Evolutionary conservation across 1,140 invertebrate species (phyloP), one percentile per base, ranked within the genome.

Genomic region (Limonius californicus): DNA sequence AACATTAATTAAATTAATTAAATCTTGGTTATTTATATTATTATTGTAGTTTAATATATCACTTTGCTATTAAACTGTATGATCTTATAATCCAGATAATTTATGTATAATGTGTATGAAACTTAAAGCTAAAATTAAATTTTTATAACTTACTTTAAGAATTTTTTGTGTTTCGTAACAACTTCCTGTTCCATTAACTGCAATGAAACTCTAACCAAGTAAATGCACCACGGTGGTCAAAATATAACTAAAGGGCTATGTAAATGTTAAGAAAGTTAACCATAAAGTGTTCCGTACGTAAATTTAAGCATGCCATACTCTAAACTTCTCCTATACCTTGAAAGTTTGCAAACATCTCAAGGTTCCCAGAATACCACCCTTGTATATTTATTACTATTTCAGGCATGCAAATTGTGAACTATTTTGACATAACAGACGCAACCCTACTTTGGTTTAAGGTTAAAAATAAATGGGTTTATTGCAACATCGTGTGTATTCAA

Each of bases 381-480:
- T 45, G 16, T 45, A 6, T 45, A 45, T 45, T n/a, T 18, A 45
- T 15, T 45, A 6, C 16, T 18, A 50, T 50, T 50, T 50, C n/a
- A 50, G 16, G 6, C 20, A 8, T 50, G 45, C n/a, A 19, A 50
- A 19, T 50, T 50, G 3, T 7, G 45, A 18, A 12, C 45, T 50
- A 50, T 50, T 50, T 50, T 50, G 45, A 50, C 45, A 50, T 57
- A 57, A 53, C 15, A 43, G 8, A 18, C 14, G 45, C 45, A 50
- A 50, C 54, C 27, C 20, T 55, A 14, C 32, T 55, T 64, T 64
- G 45, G 58, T 64, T n/a, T 21, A 39, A 30, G 59, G 43, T 42
- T 60, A 19, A 59, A 59, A 59, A 57, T 65, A 65, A 62, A 65
- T 55, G 18, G 62, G 35, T 64, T 64, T 64, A 64, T 59, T 57